phyloP scores from a whole-genome alignment of 1,140 invertebrate genomes.

The Philopotamus ludificatus region DNA sequence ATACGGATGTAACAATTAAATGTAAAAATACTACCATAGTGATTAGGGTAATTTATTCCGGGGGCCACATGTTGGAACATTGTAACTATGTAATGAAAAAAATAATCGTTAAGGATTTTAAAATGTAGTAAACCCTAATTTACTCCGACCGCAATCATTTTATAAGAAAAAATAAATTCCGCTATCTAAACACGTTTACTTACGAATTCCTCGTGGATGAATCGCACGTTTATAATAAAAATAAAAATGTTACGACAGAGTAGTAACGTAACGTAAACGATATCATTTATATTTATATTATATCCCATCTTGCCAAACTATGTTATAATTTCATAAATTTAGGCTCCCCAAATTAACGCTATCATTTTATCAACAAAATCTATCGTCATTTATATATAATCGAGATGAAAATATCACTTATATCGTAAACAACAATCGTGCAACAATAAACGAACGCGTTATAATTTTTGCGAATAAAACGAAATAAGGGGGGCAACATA shows the following conservation, averaged over 20 bases:
- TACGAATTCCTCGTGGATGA: no score
- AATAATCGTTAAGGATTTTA: slow-evolving; percentile 35
- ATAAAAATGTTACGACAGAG: no score
- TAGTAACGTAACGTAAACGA: no score
- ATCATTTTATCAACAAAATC: no score
- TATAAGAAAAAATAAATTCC: slow-evolving; percentile 1
- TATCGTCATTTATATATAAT: no score
- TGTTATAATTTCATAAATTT: no score
- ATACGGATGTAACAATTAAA: slow-evolving; percentile 24
- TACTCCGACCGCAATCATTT: slow-evolving; percentile 23
- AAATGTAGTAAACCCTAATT: slow-evolving; percentile 13
- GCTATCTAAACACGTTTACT: no score
- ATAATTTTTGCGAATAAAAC: no score
- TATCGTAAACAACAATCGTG: no score
- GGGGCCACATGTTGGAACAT: slow-evolving; percentile 39
- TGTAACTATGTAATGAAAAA: slow-evolving; percentile 31
- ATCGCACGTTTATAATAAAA: no score
- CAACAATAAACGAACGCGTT: no score
- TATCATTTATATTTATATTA: slow-evolving; percentile 6
- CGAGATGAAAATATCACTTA: no score
- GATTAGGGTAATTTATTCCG: slow-evolving; percentile 37
- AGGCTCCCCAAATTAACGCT: neutral
- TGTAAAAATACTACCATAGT: slow-evolving; percentile 32
- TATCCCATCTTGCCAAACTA: slow-evolving; percentile 12
- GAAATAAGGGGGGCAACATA: neutral